These are phyloP conservation scores for Gasterosteus aculeatus DNA, from an alignment of 2,113 vertebrate species.

Conservation along the genomic window DNA sequence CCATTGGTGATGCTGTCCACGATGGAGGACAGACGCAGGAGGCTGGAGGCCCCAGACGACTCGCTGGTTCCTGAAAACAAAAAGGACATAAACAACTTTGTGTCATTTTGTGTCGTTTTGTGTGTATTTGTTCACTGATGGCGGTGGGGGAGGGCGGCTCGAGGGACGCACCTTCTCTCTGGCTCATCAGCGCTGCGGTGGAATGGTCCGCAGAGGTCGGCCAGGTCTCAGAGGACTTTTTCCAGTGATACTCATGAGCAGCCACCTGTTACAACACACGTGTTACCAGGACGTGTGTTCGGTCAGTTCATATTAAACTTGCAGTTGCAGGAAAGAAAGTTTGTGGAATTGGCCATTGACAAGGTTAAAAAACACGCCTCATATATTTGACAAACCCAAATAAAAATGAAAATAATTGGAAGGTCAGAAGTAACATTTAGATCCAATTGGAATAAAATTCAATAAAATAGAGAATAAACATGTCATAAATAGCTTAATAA, in stretches of 20 bases:
- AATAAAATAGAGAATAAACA: neutral
- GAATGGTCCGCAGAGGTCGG: conserved; percentile 89
- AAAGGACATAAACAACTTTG: neutral
- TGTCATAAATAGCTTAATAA: neutral
- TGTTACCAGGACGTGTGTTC: neutral
- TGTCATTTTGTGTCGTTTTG: neutral
- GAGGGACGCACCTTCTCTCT: conserved; percentile 86
- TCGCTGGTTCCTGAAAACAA: conserved; percentile 77
- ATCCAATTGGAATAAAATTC: neutral
- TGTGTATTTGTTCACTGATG: neutral
- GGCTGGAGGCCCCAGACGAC: conserved; percentile 90
- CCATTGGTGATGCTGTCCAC: conserved; percentile 96
- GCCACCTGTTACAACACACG: conserved; percentile 76
- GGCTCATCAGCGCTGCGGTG: conserved; percentile 77
- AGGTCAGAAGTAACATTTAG: neutral
- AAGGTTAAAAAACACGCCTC: neutral
- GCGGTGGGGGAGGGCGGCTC: neutral
- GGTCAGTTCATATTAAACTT: neutral
- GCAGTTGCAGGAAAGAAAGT: too few species aligned
- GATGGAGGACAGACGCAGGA: conserved; percentile 94
- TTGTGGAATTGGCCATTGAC: neutral
- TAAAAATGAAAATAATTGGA: neutral
- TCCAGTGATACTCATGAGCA: conserved; percentile 84
- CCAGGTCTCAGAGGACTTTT: conserved; percentile 87
- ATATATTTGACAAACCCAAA: neutral